Evolutionary conservation across 1,140 invertebrate species (phyloP).

Genomic region (Tetramorium parvispinum): DNA sequence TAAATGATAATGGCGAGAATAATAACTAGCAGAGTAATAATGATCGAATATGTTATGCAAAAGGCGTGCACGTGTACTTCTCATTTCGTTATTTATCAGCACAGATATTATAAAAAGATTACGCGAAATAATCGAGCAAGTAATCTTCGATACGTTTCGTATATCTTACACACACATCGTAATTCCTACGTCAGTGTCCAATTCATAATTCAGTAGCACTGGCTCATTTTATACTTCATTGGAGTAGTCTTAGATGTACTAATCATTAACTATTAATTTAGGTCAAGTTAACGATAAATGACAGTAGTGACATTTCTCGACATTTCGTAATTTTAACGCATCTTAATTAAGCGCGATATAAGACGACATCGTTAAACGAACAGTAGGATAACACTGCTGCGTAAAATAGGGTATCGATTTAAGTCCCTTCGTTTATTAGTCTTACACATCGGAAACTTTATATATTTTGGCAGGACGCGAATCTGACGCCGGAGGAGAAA

Average conservation of each 20-base stretch:
- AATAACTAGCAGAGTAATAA: background rate
- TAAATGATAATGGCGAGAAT: background rate
- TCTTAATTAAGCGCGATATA: background rate
- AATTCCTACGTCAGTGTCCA: constrained; percentile 11
- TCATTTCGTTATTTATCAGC: background rate
- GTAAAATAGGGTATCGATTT: background rate
- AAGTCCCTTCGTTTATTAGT: background rate
- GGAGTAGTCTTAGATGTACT: background rate
- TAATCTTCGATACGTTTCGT: background rate
- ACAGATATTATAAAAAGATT: constrained; percentile 1
- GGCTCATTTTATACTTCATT: constrained; percentile 17
- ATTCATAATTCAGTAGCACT: constrained; percentile 28
- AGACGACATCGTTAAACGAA: background rate
- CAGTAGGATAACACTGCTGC: background rate
- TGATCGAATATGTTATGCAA: background rate
- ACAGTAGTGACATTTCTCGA: background rate
- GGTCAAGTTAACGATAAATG: background rate
- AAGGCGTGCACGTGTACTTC: background rate
- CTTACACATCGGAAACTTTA: background rate
- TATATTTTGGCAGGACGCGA: constrained; percentile 77
- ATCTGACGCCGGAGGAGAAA: constrained; percentile 80
- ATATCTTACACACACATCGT: background rate
- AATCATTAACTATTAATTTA: constrained; percentile 15
- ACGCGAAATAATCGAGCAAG: constrained; percentile 3
- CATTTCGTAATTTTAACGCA: background rate